Evolutionary conservation across 2,113 vertebrate species (phyloP), one percentile per base, ranked within the genome.

Genomic region (Psettodes erumei): DNA sequence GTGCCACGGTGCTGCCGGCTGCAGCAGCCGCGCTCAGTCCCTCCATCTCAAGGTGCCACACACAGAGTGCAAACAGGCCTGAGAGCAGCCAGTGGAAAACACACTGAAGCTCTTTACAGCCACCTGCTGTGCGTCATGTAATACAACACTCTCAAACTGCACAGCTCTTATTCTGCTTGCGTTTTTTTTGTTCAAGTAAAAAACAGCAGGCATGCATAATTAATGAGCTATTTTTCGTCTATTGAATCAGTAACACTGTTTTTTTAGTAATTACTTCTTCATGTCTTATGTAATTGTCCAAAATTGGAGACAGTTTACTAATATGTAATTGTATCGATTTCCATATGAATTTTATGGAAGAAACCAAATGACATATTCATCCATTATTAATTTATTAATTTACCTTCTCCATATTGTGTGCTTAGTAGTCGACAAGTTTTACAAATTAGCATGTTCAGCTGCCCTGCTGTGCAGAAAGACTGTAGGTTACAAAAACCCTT

Each of bases 71-170:
- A 60, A 51, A 71, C 59, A 60, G 58, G 71, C 51, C 62, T 38
- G 56, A 47, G 43, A 85, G 51, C 71, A 68, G 73, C 51, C 54
- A 8, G 25, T 18, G 60, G 0, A 9, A 30, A 61, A 53, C 72
- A 51, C 67, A 75, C 63, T 64, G 69, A 86, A 89, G 92, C 91
- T 89, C 92, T 91, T 83, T 84, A 85, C 74, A 91, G 92, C 91
- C 92, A 83, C 90, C 92, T 93, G 88, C 89, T 93, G 92, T 83
- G 87, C 86, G 50, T 13, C 5, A 50, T 61, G 65, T 27, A 81
- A 65, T 8, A 91, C 83, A 84, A 70, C 92, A 87, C 55, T 59
- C 48, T 40, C 25, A 48, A 62, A 45, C n/a, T n/a, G n/a, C 47
- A 4, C 51, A n/a, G n/a, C n/a, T n/a, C 53, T 15, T 4, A 9